Conservation (phyloP, 2,113 vertebrate species). For the Rhineura floridana region DNA sequence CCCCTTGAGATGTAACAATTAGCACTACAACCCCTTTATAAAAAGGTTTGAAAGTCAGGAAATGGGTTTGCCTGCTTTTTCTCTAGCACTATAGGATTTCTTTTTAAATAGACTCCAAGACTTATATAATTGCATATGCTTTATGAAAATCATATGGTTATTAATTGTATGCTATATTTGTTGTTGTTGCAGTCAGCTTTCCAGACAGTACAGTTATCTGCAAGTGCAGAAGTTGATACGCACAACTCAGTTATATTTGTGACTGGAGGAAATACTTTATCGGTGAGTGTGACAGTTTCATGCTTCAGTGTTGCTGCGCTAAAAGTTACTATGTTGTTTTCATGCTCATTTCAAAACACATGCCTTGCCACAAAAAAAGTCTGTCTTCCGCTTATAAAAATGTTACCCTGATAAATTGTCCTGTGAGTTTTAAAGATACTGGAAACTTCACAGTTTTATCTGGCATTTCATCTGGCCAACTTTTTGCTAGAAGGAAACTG, state of each 20-base stretch:
- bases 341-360: not conserved
- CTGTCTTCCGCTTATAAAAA: not conserved
- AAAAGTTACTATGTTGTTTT: constrained; percentile 30
- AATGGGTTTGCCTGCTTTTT: not conserved
- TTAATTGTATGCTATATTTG: constrained; percentile 32
- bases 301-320: not conserved
- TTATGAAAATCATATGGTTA: not conserved
- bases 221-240: constrained; percentile 78
- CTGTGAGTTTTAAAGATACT: not conserved
- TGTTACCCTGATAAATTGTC: not conserved
- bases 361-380: not conserved
- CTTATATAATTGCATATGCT: not conserved
- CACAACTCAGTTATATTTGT: constrained; percentile 81
- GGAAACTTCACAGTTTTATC: constrained; percentile 14
- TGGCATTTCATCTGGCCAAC: not conserved
- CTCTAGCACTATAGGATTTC: not conserved
- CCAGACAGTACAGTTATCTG: constrained; percentile 80
- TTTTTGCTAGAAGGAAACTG: not conserved
- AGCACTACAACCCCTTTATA: not conserved
- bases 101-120: not conserved
- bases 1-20: not conserved
- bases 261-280: constrained; percentile 77
- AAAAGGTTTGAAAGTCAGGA: not conserved
- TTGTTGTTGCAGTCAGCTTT: constrained; percentile 81
- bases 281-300: constrained; percentile 73